phyloP scores from a whole-genome alignment of 2,113 vertebrate species.

The Phyllopteryx taeniolatus region DNA sequence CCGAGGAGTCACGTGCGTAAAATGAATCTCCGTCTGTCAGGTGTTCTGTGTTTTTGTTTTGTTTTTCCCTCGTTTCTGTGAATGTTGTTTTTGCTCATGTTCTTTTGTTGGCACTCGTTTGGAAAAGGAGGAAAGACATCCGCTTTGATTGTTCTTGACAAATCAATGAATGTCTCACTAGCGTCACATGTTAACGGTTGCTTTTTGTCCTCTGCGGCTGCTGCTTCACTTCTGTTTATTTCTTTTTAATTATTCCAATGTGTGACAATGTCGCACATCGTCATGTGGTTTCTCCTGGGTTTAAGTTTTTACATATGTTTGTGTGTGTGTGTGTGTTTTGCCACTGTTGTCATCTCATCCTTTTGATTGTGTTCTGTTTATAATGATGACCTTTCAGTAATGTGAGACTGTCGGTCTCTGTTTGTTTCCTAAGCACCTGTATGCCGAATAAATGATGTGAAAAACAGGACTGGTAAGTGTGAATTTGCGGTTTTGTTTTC shows the following conservation, averaged over 20 bases:
- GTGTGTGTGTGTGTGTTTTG: constrained; percentile 48
- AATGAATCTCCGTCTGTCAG: constrained; percentile 40
- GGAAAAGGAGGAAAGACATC: constrained; percentile 35
- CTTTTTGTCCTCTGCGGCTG: constrained; percentile 4
- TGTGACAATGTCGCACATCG: constrained; percentile 20
- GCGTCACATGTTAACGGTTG: neutral
- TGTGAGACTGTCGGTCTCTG: constrained; percentile 45
- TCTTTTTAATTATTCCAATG: constrained; percentile 9
- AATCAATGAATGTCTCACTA: constrained; percentile 63
- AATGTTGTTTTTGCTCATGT: constrained; percentile 44
- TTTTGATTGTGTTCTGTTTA: constrained; percentile 51
- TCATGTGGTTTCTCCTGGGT: constrained; percentile 41
- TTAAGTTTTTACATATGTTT: constrained; percentile 40
- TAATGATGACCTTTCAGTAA: constrained; percentile 51
- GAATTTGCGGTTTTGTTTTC: neutral
- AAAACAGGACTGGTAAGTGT: constrained; percentile 14
- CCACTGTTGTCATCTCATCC: constrained; percentile 61
- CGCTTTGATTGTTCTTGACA: constrained; percentile 55
- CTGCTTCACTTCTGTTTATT: neutral
- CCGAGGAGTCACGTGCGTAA: constrained; percentile 51
- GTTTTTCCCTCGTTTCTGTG: constrained; percentile 5
- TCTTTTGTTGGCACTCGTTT: constrained; percentile 38
- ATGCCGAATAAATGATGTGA: constrained; percentile 72
- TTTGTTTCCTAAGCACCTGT: constrained; percentile 64
- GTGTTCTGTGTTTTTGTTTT: constrained; percentile 51